These are phyloP conservation scores for Cynopterus brachyotis DNA, from an alignment of 2,113 vertebrate genomes.

Conservation along the genomic window DNA sequence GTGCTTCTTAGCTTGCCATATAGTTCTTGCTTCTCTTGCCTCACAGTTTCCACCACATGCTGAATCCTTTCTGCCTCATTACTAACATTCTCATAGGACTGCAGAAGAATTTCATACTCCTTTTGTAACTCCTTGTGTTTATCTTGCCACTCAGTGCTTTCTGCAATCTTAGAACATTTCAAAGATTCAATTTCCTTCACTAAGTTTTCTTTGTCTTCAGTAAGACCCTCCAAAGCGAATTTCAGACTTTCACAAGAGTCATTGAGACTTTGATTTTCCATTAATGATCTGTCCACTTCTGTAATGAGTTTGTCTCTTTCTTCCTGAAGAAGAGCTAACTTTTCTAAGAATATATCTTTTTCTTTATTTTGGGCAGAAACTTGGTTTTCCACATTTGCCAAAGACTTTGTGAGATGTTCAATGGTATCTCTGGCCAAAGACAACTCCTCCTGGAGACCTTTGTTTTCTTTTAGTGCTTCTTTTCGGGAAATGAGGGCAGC, in stretches of 20 bases:
- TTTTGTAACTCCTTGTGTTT: conserved; percentile 91
- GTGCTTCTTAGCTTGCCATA: conserved; percentile 83
- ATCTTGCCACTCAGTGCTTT: conserved; percentile 87
- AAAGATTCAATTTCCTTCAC: conserved; percentile 85
- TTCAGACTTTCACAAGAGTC: conserved; percentile 93
- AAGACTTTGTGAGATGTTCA: conserved; percentile 82
- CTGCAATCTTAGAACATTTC: conserved; percentile 81
- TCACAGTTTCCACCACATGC: conserved; percentile 88
- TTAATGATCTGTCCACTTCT: conserved; percentile 88
- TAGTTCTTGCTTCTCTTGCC: conserved; percentile 93
- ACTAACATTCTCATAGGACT: conserved; percentile 96
- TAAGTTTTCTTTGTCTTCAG: conserved; percentile 88
- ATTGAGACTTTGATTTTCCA: conserved; percentile 91
- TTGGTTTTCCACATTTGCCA: conserved; percentile 83
- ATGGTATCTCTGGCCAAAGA: conserved; percentile 77
- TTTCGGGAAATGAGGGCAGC: conserved; percentile 97
- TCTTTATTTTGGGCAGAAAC: conserved; percentile 78
- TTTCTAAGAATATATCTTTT: conserved; percentile 77
- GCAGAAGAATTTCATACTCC: conserved; percentile 95
- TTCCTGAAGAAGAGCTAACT: conserved; percentile 79
- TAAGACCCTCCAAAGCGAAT: conserved; percentile 86
- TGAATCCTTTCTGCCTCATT: conserved; percentile 93
- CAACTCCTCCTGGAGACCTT: conserved; percentile 88
- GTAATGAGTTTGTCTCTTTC: conserved; percentile 88
- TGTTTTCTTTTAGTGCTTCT: conserved; percentile 92